A percentile compares a stretch with the other conserved stretches of the same genome.
Conservation (phyloP, 2,888 invertebrate genomes). For the Rhogogaster chlorosoma region DNA sequence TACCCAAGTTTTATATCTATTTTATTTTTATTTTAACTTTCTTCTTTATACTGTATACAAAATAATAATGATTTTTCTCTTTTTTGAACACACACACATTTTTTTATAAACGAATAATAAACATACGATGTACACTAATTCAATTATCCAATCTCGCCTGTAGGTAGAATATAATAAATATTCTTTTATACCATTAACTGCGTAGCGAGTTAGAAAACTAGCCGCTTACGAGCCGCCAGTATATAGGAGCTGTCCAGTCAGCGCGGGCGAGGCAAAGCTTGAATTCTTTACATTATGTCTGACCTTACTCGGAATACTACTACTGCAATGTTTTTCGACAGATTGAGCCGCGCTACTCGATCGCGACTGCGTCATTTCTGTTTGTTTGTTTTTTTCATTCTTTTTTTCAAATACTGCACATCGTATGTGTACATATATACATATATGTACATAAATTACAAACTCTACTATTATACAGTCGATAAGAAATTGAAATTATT, state of each 20-base stretch:
- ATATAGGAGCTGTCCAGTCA: not conserved
- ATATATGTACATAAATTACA: no score
- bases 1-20: not conserved
- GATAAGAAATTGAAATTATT: no score
- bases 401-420: not conserved
- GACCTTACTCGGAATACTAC: slow-evolving; percentile 19
- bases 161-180: not conserved
- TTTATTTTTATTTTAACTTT: not conserved
- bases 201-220: not conserved
- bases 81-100: no score
- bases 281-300: slow-evolving; percentile 8
- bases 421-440: no score
- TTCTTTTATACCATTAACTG: not conserved
- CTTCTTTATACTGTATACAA: not conserved
- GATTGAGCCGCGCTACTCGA: not conserved
- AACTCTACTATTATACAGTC: no score
- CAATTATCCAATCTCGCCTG: not conserved
- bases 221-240: not conserved
- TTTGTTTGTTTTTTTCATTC: not conserved
- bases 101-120: not conserved
- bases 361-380: not conserved
- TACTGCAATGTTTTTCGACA: not conserved
- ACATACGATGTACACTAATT: not conserved
- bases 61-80: not conserved
- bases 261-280: not conserved